A percentile compares a stretch with the other conserved stretches of the same genome.
These are phyloP conservation scores for Eidolon helvum DNA, from an alignment of 2,113 vertebrate genomes.

Conservation along the genomic window DNA sequence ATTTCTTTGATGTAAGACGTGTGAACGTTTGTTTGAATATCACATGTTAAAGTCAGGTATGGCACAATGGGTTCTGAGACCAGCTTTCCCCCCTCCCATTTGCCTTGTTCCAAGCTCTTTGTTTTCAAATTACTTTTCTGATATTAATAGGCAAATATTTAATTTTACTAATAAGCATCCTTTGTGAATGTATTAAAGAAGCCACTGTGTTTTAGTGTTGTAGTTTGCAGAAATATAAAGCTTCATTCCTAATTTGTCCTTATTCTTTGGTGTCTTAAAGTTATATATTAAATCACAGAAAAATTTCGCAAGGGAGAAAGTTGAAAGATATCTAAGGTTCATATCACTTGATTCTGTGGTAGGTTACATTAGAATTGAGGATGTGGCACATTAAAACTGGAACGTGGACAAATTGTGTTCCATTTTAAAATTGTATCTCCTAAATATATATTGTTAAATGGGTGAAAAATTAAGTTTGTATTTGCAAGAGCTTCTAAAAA, in stretches of 20 bases:
- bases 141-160: conserved; percentile 53
- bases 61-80: conserved; percentile 78
- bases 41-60: conserved; percentile 75
- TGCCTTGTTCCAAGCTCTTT: conserved; percentile 65
- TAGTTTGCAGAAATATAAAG: conserved; percentile 53
- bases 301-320: conserved; percentile 26
- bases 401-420: conserved; percentile 21
- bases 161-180: conserved; percentile 60
- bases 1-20: conserved; percentile 76
- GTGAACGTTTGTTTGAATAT: conserved; percentile 58
- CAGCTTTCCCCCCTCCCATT: conserved; percentile 74
- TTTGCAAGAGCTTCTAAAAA: conserved; percentile 43
- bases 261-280: conserved; percentile 14
- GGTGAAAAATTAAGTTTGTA: conserved; percentile 46
- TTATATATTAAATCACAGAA: neutral
- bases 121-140: conserved; percentile 61
- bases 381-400: conserved; percentile 46
- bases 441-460: neutral
- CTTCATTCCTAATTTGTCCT: neutral
- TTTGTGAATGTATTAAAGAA: conserved; percentile 72
- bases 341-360: conserved; percentile 62
- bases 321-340: conserved; percentile 47
- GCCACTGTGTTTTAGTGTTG: conserved; percentile 68
- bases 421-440: conserved; percentile 22
- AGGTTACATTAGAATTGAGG: neutral